phyloP scores from a whole-genome alignment of 2,797 vertebrate species.

The Chrosomus eos region DNA sequence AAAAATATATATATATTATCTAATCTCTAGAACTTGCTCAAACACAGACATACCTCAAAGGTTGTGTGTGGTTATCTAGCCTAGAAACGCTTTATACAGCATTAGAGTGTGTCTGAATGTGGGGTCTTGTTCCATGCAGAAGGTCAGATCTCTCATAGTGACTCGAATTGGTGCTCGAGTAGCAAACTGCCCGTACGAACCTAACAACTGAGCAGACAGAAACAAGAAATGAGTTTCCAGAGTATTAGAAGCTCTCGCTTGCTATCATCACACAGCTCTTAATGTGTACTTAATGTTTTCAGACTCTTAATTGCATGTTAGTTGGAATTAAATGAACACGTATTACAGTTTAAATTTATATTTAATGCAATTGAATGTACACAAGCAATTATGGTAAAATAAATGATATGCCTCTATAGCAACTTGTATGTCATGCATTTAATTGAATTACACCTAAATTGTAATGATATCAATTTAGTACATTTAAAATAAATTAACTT shows the following conservation, averaged over 20 bases:
- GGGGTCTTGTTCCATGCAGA: slow-evolving; percentile 92
- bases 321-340: no score
- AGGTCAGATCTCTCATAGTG: slow-evolving; percentile 89
- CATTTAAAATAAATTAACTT: no score
- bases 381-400: no score
- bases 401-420: no score
- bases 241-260: background rate
- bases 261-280: background rate
- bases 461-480: no score
- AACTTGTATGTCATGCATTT: background rate
- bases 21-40: background rate
- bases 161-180: slow-evolving; percentile 77
- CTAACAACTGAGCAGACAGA: slow-evolving; percentile 48
- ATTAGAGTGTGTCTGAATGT: slow-evolving; percentile 82
- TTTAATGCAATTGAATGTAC: no score
- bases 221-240: background rate
- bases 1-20: no score
- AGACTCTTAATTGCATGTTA: no score
- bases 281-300: no score
- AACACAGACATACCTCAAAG: background rate
- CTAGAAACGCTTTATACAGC: slow-evolving; percentile 88
- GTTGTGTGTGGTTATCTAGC: slow-evolving; percentile 58
- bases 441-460: no score
- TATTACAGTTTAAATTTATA: no score
- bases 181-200: slow-evolving; percentile 68